Percentiles rank a stretch among this genome's conserved stretches.
These are phyloP conservation scores for Danaus chrysippus DNA, from an alignment of 2,888 invertebrate species.

Conservation along the genomic window DNA sequence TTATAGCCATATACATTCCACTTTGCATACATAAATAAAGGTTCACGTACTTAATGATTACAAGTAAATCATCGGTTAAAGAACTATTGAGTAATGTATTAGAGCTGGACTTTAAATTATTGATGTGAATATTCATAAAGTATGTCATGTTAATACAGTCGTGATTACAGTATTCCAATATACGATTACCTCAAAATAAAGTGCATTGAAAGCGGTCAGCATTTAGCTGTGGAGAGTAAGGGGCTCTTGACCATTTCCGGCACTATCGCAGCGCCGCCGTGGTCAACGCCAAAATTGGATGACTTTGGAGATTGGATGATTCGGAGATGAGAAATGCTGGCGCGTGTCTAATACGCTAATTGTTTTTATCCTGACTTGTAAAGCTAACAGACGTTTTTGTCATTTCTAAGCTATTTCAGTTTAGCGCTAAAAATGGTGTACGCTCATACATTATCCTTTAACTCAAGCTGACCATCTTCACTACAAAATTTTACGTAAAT, in stretches of 20 bases:
- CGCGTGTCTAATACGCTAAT: background rate
- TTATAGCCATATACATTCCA: too few species aligned
- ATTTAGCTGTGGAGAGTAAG: slow-evolving; percentile 31
- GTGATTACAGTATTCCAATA: slow-evolving; percentile 14
- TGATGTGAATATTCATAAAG: background rate
- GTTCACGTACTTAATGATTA: too few species aligned
- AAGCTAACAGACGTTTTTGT: too few species aligned
- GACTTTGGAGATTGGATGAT: slow-evolving; percentile 23
- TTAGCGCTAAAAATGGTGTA: too few species aligned
- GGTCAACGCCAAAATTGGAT: slow-evolving; percentile 42
- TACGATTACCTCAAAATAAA: slow-evolving; percentile 15
- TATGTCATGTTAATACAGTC: background rate
- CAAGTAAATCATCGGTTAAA: too few species aligned
- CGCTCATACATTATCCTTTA: too few species aligned
- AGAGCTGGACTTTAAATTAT: background rate
- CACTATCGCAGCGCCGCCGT: slow-evolving; percentile 24
- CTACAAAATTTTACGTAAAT: too few species aligned
- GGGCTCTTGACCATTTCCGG: slow-evolving; percentile 44
- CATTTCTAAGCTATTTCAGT: too few species aligned
- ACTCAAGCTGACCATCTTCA: too few species aligned
- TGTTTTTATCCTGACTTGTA: too few species aligned
- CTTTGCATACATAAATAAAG: too few species aligned
- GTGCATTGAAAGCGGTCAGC: slow-evolving; percentile 24
- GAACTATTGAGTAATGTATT: too few species aligned
- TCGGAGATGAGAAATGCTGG: slow-evolving; percentile 15